Base-by-base conservation (phyloP, 2,888 invertebrate species). In the Drosophila meridiana region DNA sequence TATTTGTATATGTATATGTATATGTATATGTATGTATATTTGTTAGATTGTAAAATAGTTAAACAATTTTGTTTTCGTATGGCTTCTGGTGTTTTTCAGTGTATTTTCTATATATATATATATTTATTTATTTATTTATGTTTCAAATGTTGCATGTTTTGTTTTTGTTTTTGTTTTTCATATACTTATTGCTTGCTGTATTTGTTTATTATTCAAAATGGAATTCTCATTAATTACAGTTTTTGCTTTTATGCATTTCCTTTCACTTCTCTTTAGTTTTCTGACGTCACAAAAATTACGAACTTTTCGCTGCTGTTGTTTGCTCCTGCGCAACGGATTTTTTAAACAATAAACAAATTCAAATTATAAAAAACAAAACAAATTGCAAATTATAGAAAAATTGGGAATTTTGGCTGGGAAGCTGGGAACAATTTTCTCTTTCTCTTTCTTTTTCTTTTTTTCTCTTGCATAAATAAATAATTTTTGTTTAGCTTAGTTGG, bases 241-340 rank as follows among this genome's bases (percentile, higher is more conserved):
- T 70, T 48, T 61, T 71, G 30, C 68, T 61, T 48, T 62, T 52
- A 32, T 38, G 38, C 38, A 38, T 9, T 30, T 34, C 65, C 69
- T 50, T 63, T 70, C 56, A 9, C 75, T 78, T 60, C 71, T 80
- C 65, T 63, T 90, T 87, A 83, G 85, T 90, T 92, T 92, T 91
- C 91, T 91, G 92, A 92, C 92, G 92, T 92, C 92, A 92, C 90
- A 92, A 92, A 93, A 93, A 92, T 93, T 90, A 80, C 87, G 78
- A 79, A 84, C 86, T 57, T 73, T 84, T 87, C 72, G 89, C 88
- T 89, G 85, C 71, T 82, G 83, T 71, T 82, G 68, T 72, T 75
- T 75, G 80, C 62, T 69, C 75, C 87, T 82, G 91, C 87, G 90
- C 92, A 91, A 89, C 92, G 92, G 93, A 91, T 91, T 92, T 92